Percentiles rank a stretch among this genome's conserved stretches.
Evolutionary conservation across 2,888 invertebrate genomes (phyloP).

Genomic region (Microdon myrmicae): DNA sequence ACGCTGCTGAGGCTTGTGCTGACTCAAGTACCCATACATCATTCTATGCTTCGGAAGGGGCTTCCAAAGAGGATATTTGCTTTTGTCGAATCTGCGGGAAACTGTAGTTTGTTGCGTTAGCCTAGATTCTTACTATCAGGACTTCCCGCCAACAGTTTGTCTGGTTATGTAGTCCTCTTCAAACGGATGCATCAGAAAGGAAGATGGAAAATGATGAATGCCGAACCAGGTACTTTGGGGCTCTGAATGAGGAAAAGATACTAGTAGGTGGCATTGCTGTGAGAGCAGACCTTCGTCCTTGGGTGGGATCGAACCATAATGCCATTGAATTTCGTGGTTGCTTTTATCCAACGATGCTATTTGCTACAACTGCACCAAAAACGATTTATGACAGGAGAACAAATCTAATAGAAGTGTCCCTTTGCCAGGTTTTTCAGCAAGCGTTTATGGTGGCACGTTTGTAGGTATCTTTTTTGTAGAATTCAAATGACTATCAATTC

Average conservation of each 20-base stretch:
- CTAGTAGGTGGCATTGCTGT: constrained; percentile 14
- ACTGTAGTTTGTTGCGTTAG: constrained; percentile 21
- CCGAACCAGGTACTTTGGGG: constrained; percentile 12
- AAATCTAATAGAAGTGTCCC: too few relatives aligned
- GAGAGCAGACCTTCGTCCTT: constrained; percentile 5
- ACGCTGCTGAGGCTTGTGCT: constrained; percentile 2
- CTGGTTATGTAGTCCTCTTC: not conserved
- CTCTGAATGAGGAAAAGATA: constrained; percentile 19
- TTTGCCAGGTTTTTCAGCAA: too few relatives aligned
- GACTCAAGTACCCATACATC: constrained; percentile 5
- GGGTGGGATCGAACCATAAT: too few relatives aligned
- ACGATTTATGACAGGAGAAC: too few relatives aligned
- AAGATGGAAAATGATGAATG: constrained; percentile 20
- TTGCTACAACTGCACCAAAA: too few relatives aligned
- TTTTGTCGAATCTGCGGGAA: constrained; percentile 14
- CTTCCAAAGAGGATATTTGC: constrained; percentile 10
- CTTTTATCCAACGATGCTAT: too few relatives aligned
- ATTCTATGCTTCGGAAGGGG: too few relatives aligned
- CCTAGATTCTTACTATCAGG: not conserved
- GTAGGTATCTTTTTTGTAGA: too few relatives aligned
- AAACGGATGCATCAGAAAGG: constrained; percentile 1
- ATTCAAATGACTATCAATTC: too few relatives aligned
- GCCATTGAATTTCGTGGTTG: too few relatives aligned
- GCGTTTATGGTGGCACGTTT: too few relatives aligned
- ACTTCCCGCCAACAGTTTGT: not conserved